Evolutionary conservation across 2,797 vertebrate species (phyloP), one percentile per base, ranked within the genome.

Genomic region (Schizopygopsis malacanthus): DNA sequence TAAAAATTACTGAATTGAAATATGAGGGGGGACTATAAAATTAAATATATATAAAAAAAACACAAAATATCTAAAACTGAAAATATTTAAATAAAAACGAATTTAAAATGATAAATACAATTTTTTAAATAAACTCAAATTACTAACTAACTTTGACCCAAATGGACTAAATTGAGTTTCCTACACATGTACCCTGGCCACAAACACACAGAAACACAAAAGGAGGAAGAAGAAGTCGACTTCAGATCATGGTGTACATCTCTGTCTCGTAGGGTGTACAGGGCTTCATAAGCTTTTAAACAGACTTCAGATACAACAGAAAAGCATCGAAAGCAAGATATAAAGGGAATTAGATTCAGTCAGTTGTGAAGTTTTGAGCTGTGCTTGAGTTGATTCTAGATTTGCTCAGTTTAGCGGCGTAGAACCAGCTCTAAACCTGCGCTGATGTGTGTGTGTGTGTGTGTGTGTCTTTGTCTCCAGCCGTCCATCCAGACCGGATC

Each of bases 401-500:
- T 84, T 78, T 77, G n/a, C 18, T 71, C 83, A 72, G 83, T 70
- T 78, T 73, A 75, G 71, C 1, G 8, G 43, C 5, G 12, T 73
- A 73, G 81, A 82, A 72, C 52, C 13, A 16, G 50, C 67, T 59
- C 50, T 45, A 11, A 59, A 82, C 67, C 67, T 20, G 67, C 67
- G 22, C 50, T 43, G 41, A 43, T 5, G 67, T 2, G 28, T 33
- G 15, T 11, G 47, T 33, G 72, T 20, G 28, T 28, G 28, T 28
- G 28, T 33, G 28, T 33, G 72, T 20, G 72, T 54, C 22, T 77
- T 8, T 77, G 52, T 77, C 52, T 76, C 50, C 81, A 56, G 71
- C 56, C 79, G 82, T 83, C 86, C 79, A 72, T 85, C 80, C 71
- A 41, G 41, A 28, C 1, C 56, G 52, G 89, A 90, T 90, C 89